Conservation (phyloP, 2,113 vertebrate species). For the Dipodomys ordii region DNA sequence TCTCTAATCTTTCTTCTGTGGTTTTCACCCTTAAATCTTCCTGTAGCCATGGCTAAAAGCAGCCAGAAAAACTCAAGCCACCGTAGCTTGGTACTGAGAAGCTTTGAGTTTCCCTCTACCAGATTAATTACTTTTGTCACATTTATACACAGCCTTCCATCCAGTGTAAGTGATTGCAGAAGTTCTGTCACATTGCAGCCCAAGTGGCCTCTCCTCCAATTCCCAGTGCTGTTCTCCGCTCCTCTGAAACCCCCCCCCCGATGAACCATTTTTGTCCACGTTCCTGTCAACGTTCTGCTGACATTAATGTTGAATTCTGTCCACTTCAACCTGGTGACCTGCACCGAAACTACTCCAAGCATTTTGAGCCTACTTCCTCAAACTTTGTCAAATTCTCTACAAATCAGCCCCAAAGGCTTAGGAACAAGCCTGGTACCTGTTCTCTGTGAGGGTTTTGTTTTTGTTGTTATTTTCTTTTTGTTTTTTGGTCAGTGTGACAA, state of each 20-base stretch:
- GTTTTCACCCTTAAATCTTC: neutral
- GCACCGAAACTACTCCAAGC: no score
- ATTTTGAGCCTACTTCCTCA: neutral
- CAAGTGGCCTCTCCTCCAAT: no score
- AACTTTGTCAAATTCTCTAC: neutral
- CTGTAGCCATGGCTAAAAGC: neutral
- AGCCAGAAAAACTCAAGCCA: neutral
- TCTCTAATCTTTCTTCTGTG: neutral
- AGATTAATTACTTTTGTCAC: neutral
- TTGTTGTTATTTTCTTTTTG: no score
- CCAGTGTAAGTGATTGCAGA: no score
- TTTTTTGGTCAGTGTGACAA: neutral
- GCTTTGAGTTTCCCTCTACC: neutral
- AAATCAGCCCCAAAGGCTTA: neutral
- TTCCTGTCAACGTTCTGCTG: neutral
- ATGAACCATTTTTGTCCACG: neutral
- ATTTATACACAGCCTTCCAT: neutral
- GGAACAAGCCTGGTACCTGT: no score
- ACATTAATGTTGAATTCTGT: neutral
- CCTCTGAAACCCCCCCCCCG: no score
- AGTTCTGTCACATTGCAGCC: no score
- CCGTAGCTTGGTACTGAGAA: no score
- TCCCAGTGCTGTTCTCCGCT: no score
- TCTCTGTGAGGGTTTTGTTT: no score
- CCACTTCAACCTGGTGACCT: no score